phyloP scores from a whole-genome alignment of 1,140 invertebrate species.

The Drosophila sproati region DNA sequence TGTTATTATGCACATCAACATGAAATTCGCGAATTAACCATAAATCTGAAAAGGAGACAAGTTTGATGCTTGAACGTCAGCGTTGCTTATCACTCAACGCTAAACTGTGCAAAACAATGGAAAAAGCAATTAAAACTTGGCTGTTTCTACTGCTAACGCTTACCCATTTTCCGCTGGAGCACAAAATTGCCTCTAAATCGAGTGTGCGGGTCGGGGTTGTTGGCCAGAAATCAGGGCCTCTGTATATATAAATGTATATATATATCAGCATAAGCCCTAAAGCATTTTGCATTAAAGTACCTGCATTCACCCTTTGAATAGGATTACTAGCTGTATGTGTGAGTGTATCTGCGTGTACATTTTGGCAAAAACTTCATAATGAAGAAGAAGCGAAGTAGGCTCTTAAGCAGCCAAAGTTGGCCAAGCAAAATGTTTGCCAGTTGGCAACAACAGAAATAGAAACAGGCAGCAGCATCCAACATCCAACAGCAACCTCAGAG shows the following conservation, averaged over 20 bases:
- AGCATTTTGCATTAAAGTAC: slow-evolving; percentile 61
- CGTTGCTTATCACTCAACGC: slow-evolving; percentile 26
- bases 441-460: slow-evolving; percentile 44
- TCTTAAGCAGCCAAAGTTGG: slow-evolving; percentile 61
- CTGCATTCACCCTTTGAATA: slow-evolving; percentile 43
- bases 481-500: slow-evolving; percentile 44
- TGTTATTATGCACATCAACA: slow-evolving; percentile 5
- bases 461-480: slow-evolving; percentile 6
- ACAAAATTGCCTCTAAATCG: slow-evolving; percentile 33
- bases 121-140: slow-evolving; percentile 73
- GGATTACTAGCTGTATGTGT: slow-evolving; percentile 16
- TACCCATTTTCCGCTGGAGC: slow-evolving; percentile 23
- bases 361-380: slow-evolving; percentile 56
- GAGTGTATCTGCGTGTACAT: slow-evolving; percentile 42
- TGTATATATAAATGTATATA: slow-evolving; percentile 5
- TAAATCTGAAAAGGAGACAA: slow-evolving; percentile 36
- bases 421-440: slow-evolving; percentile 69
- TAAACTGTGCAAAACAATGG: slow-evolving; percentile 50
- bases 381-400: slow-evolving; percentile 15
- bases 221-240: slow-evolving; percentile 29
- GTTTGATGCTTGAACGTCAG: slow-evolving; percentile 28
- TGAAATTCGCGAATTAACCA: slow-evolving; percentile 40
- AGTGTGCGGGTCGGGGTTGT: slow-evolving; percentile 14
- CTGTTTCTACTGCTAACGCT: slow-evolving; percentile 33
- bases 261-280: slow-evolving; percentile 37